These are phyloP conservation scores for Drosophila elegans DNA, from an alignment of 1,140 invertebrate genomes.

Conservation along the genomic window DNA sequence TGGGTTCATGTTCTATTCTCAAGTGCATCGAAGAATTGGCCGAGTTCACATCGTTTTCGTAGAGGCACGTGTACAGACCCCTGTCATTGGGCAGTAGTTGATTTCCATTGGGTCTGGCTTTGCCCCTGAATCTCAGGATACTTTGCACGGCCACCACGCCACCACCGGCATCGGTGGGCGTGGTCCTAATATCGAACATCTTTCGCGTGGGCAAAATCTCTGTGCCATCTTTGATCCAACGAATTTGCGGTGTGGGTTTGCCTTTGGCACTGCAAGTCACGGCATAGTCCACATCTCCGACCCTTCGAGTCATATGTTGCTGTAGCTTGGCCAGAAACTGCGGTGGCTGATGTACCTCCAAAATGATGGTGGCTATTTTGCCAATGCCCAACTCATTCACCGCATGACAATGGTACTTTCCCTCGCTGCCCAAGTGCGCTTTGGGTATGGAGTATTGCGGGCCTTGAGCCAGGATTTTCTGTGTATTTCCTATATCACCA, in stretches of 20 bases:
- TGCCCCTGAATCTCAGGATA: conserved; percentile 91
- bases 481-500: conserved; percentile 86
- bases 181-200: conserved; percentile 92
- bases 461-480: conserved; percentile 89
- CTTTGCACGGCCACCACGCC: conserved; percentile 93
- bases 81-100: conserved; percentile 92
- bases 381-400: conserved; percentile 95
- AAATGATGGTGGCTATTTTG: conserved; percentile 91
- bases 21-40: conserved; percentile 95
- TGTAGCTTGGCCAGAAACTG: conserved; percentile 92
- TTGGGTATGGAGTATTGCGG: conserved; percentile 93
- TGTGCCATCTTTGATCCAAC: conserved; percentile 94
- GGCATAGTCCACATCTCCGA: conserved; percentile 92
- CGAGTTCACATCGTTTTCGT: conserved; percentile 95
- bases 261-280: conserved; percentile 93
- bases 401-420: conserved; percentile 94
- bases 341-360: conserved; percentile 95
- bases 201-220: conserved; percentile 91
- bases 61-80: conserved; percentile 94
- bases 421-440: conserved; percentile 93
- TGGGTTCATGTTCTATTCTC: conserved; percentile 95
- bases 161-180: conserved; percentile 89
- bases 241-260: conserved; percentile 93
- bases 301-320: conserved; percentile 91
- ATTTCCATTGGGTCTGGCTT: conserved; percentile 90